phyloP scores from a whole-genome alignment of 2,888 invertebrate species.

The Hesperia comma region DNA sequence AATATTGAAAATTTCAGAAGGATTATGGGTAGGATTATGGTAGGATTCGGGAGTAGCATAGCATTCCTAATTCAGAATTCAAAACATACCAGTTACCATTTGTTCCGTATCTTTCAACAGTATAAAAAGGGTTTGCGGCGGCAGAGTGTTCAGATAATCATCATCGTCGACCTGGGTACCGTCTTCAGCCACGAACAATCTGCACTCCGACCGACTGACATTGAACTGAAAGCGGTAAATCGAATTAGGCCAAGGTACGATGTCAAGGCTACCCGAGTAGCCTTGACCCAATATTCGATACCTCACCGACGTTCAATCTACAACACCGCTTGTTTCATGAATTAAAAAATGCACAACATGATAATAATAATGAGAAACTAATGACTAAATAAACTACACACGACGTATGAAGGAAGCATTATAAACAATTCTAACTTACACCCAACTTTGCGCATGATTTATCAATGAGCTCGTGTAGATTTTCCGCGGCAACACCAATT shows the following conservation, averaged over 20 bases:
- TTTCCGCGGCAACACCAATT: slow-evolving; percentile 88
- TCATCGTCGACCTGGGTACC: slow-evolving; percentile 89
- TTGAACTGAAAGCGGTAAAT: slow-evolving; percentile 69
- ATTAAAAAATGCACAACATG: too few species aligned
- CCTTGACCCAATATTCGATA: slow-evolving; percentile 58
- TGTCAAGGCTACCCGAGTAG: slow-evolving; percentile 47
- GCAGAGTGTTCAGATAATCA: slow-evolving; percentile 89
- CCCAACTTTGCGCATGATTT: slow-evolving; percentile 88
- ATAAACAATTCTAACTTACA: slow-evolving; percentile 66
- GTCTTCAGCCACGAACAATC: slow-evolving; percentile 85
- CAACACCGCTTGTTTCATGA: too few species aligned
- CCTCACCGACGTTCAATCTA: neutral
- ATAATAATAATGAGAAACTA: too few species aligned
- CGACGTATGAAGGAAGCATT: neutral
- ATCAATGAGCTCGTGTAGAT: slow-evolving; percentile 85
- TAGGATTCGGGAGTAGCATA: neutral
- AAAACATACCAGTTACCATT: slow-evolving; percentile 84
- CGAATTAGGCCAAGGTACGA: slow-evolving; percentile 63
- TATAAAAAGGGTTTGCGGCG: slow-evolving; percentile 90
- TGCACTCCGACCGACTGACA: slow-evolving; percentile 75
- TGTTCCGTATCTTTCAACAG: slow-evolving; percentile 77
- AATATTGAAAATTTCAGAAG: neutral
- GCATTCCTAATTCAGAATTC: slow-evolving; percentile 8
- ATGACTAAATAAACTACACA: neutral
- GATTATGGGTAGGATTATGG: too few species aligned